These are phyloP conservation scores for Nerophis ophidion DNA, from an alignment of 2,113 vertebrate genomes.

Conservation along the genomic window DNA sequence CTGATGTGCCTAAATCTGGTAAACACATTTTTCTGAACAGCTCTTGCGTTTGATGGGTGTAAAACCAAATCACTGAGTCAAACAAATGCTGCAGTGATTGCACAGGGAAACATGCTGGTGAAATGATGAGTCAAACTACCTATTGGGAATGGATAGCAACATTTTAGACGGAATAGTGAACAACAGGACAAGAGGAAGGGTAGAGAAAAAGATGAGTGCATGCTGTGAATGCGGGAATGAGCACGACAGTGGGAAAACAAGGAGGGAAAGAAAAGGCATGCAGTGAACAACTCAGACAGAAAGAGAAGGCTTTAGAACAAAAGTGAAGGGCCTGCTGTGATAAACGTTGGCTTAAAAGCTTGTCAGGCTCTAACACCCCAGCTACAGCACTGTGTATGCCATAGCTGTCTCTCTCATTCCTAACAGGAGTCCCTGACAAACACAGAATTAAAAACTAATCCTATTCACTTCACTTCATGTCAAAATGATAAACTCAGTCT, in stretches of 20 bases:
- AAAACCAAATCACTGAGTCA: not conserved
- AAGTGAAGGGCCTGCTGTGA: conserved; percentile 36
- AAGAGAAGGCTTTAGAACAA: conserved; percentile 22
- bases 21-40: too few relatives aligned
- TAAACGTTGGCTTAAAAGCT: conserved; percentile 27
- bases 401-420: not conserved
- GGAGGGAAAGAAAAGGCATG: conserved; percentile 11
- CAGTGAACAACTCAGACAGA: conserved; percentile 25
- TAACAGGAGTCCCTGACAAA: not conserved
- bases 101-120: not conserved
- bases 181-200: conserved; percentile 7
- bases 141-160: conserved; percentile 15
- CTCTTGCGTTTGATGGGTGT: not conserved
- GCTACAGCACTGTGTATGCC: not conserved
- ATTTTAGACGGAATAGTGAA: conserved; percentile 1
- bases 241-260: conserved; percentile 18
- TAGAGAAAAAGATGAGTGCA: conserved; percentile 15
- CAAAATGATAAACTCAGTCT: conserved; percentile 11
- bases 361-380: conserved; percentile 13
- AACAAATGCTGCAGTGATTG: not conserved
- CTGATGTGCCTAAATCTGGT: too few relatives aligned
- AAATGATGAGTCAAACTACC: conserved; percentile 17
- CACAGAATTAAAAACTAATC: conserved; percentile 6
- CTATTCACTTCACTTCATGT: not conserved
- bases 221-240: conserved; percentile 15